phyloP scores from a whole-genome alignment of 2,113 vertebrate species.

The Dicaeum eximium region DNA sequence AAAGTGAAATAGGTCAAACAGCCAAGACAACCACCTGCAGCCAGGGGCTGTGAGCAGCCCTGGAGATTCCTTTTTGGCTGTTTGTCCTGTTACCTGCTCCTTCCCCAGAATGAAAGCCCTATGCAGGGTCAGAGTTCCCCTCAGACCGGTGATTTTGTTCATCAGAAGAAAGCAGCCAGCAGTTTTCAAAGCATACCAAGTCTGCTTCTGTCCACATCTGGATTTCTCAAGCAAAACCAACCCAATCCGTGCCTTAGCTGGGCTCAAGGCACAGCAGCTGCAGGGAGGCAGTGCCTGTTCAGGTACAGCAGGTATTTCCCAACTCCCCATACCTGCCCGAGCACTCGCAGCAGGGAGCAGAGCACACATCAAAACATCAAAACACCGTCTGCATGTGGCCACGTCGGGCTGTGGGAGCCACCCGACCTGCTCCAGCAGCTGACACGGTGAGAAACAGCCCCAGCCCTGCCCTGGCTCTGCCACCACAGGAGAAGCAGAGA shows the following conservation, averaged over 20 bases:
- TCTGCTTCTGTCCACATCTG: neutral
- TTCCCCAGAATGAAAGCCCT: fast-evolving
- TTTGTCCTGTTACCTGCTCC: neutral
- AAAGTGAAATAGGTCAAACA: neutral
- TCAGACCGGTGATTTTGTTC: neutral
- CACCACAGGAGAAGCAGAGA: neutral
- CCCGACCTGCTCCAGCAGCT: neutral
- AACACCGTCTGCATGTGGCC: neutral
- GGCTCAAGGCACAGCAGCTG: neutral
- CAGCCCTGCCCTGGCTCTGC: neutral
- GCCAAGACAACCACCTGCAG: neutral
- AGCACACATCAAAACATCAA: constrained; percentile 18
- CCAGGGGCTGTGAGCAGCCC: neutral
- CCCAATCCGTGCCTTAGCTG: fast-evolving
- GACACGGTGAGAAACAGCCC: neutral
- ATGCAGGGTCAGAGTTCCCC: neutral
- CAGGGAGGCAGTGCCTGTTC: neutral
- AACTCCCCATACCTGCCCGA: neutral
- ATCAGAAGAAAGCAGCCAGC: neutral
- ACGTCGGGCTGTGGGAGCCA: neutral
- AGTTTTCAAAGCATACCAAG: neutral
- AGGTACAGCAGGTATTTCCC: constrained; percentile 55
- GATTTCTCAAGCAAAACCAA: neutral
- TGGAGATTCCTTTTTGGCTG: neutral
- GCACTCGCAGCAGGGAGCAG: neutral